Base-by-base conservation (phyloP, 64 coral and sea anemone species). In the Platygyra sinensis region DNA sequence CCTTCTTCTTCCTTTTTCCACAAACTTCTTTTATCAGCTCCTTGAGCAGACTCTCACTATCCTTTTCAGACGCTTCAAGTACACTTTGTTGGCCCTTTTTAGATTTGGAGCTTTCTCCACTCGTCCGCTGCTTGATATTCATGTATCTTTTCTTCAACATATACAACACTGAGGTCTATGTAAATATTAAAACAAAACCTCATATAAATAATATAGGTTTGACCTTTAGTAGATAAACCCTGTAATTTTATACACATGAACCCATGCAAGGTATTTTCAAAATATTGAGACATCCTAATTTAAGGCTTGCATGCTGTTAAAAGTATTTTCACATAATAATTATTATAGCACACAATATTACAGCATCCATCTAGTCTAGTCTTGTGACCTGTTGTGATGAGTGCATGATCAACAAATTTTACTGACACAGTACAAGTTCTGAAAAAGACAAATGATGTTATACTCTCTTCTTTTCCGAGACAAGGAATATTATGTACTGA, bases 61-160 rank as follows among this genome's bases (percentile, higher is more conserved):
- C 72, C n/a, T 73, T 73, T 73, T 30, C 72, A 73, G 72, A 73
- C n/a, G n/a, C n/a, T 73, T 73, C 10, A 73, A 73, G 72, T 9
- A 25, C 7, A n/a, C 72, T 13, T 73, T 73, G 24, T 73, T 73
- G 9, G 72, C 72, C 72, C n/a, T 33, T 73, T 73, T 17, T 73
- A 73, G 72, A 73, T 29, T 73, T 73, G 30, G 72, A 73, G 72
- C 72, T 73, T 27, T 28, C 72, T 29, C 24, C 72, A 73, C 72
- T 73, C 8, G 4, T 73, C n/a, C 30, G 22, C 13, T 22, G 27
- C 72, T 30, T 73, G 72, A 29, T 73, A 30, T 73, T 73, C 25
- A 73, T 73, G 72, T 73, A 73, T 73, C 30, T 73, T 31, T 73
- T 73, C 72, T 73, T 73, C 30, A 73, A 73, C 72, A 73, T 17